These are phyloP conservation scores for Arctopsyche grandis DNA, from an alignment of 1,140 invertebrate species.

Conservation along the genomic window DNA sequence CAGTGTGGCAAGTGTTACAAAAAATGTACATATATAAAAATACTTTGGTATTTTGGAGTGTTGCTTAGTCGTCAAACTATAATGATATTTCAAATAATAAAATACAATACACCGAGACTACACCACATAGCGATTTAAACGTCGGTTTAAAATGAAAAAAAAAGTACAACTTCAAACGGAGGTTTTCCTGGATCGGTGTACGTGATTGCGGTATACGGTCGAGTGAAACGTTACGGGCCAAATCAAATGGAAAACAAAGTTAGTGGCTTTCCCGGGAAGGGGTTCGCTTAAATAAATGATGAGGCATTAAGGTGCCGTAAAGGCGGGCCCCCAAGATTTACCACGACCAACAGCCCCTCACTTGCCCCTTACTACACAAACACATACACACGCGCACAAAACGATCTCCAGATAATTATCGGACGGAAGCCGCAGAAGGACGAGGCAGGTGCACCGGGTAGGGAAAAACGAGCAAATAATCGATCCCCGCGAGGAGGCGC, in stretches of 20 bases:
- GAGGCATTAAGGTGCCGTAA: slow-evolving; percentile 46
- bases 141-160: background rate
- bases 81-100: no score
- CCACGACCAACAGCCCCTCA: slow-evolving; percentile 30
- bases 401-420: slow-evolving; percentile 36
- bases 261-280: slow-evolving; percentile 1
- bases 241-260: slow-evolving; percentile 27
- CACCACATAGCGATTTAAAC: background rate
- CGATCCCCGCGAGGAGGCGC: no score
- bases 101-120: no score
- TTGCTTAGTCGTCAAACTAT: no score
- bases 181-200: no score
- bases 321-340: slow-evolving; percentile 47
- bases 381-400: slow-evolving; percentile 6
- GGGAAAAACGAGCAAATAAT: no score
- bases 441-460: no score
- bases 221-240: background rate
- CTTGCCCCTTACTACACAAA: no score
- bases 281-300: slow-evolving; percentile 48
- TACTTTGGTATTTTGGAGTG: no score
- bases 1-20: no score
- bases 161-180: background rate
- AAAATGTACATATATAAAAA: no score
- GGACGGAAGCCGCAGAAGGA: background rate
- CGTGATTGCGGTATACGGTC: background rate